phyloP scores from a whole-genome alignment of 2,113 vertebrate species.

The Leucosticte australis region DNA sequence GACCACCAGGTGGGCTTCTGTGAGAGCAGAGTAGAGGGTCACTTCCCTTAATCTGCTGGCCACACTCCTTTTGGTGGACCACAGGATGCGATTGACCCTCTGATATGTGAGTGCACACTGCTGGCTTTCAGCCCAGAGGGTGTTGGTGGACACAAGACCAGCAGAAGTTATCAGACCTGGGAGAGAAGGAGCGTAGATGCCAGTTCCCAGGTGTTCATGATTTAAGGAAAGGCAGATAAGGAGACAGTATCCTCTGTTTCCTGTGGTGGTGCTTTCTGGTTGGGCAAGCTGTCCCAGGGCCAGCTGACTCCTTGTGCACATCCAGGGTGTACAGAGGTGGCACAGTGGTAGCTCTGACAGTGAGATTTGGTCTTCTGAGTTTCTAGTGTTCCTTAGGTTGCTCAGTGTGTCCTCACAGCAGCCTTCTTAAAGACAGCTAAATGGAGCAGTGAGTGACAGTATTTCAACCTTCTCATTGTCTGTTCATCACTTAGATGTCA shows the following conservation, averaged over 20 bases:
- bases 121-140: not conserved
- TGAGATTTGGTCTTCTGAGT: not conserved
- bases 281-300: not conserved
- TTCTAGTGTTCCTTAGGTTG: not conserved
- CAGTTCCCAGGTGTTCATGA: not conserved
- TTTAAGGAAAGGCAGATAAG: not conserved
- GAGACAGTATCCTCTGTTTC: not conserved
- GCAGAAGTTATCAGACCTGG: not conserved
- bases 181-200: not conserved
- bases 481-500: not conserved
- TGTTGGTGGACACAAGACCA: not conserved
- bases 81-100: fast-evolving
- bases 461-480: not conserved
- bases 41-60: not conserved
- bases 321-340: not conserved
- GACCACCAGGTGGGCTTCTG: not conserved
- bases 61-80: not conserved
- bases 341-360: not conserved
- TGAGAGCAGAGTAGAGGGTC: not conserved
- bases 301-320: not conserved
- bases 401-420: not conserved
- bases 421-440: not conserved
- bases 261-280: not conserved
- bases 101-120: not conserved
- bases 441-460: not conserved